Base-by-base conservation (phyloP, 2,888 invertebrate genomes). In the Invenusta paracnida region DNA sequence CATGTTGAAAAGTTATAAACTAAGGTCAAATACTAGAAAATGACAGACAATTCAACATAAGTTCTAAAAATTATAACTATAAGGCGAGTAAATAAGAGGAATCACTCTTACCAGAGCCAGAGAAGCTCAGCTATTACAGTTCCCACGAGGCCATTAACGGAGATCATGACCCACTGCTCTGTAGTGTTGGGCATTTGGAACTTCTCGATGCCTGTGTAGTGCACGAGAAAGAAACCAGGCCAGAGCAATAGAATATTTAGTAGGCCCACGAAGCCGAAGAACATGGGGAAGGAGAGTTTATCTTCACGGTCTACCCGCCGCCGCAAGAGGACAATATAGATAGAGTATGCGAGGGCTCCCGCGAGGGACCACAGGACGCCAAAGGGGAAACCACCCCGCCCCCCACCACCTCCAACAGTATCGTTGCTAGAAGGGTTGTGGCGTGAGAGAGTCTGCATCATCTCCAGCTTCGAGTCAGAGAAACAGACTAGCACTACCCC, bases 261-360 rank as follows among this genome's bases (percentile, higher is more conserved):
- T 81, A 98, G 93, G 0, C 98, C 98, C 88, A 98, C 96, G 91
- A 98, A 95, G 87, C 98, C 98, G 92, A 98, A 97, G 92, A 98
- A 96, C 93, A 98, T 93, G 85, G 96, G 95, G 89, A 97, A 95
- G 92, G 97, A 96, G 91, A 98, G 94, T 91, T 95, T 95, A 89
- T 97, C 96, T 90, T 97, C 96, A 90, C 95, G 95, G 90, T 96
- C 95, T 87, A 96, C 94, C 92, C 95, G 95, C 66, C 91, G 89
- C 89, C 95, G 93, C 85, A 97, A 94, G 90, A 48, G 48, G 87
- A 97, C 95, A 89, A 98, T 93, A 92, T 97, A 98, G 84, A 94
- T 92, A 0, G 98, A 95, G 92, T 97, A 97, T 90, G 95, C 94
- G 89, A 96, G 93, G 85, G 97, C 95, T 89, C 97, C 95, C 88